A percentile compares a stretch with the other conserved stretches of the same genome.
Conservation (phyloP, 2,888 invertebrate species). For the Chrysina gloriosa region DNA sequence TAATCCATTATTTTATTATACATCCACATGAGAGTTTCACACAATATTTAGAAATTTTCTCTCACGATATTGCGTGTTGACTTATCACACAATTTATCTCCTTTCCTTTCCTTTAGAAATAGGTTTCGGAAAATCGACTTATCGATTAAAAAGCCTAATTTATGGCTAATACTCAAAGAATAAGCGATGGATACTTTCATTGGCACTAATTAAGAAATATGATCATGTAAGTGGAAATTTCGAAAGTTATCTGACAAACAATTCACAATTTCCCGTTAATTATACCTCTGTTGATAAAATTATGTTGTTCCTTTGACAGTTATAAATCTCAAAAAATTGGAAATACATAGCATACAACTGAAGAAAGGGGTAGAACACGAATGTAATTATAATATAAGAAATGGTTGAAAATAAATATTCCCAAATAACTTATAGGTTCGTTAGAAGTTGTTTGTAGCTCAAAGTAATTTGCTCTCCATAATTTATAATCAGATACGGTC, state of each 20-base stretch:
- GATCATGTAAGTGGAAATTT: conserved; percentile 4
- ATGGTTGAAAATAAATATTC: too few relatives aligned
- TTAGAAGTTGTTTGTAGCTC: background rate
- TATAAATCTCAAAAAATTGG: background rate
- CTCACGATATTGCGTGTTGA: background rate
- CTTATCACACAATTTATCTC: background rate
- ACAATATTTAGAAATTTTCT: background rate
- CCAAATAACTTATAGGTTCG: background rate
- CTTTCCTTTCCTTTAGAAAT: background rate
- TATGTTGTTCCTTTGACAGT: too few relatives aligned
- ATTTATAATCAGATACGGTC: background rate
- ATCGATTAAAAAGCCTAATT: conserved; percentile 14
- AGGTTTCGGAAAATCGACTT: background rate
- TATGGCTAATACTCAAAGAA: background rate
- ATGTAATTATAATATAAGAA: too few relatives aligned
- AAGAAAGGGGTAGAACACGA: too few relatives aligned
- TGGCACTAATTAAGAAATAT: conserved; percentile 11
- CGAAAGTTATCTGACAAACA: conserved; percentile 12
- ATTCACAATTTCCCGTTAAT: too few relatives aligned
- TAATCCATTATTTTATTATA: background rate
- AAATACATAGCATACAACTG: background rate
- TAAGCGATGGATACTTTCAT: conserved; percentile 9
- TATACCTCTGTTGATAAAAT: too few relatives aligned
- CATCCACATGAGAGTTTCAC: background rate
- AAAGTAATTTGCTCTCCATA: conserved; percentile 2